Evolutionary conservation across 2,797 vertebrate species (phyloP).

Genomic region (Poeciliopsis presidionis): DNA sequence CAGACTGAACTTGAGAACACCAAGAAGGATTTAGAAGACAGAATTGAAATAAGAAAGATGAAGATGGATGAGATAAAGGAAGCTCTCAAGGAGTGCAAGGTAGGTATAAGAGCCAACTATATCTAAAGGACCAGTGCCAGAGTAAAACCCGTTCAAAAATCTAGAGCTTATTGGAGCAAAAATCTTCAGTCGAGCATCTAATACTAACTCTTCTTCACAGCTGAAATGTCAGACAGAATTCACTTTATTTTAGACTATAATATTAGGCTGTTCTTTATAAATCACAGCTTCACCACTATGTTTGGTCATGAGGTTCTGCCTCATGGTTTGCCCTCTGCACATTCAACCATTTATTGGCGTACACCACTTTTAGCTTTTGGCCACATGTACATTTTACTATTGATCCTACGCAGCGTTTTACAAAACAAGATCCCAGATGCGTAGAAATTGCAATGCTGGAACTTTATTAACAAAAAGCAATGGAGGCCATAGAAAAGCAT

Average conservation of each 20-base stretch:
- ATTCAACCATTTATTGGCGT: background rate
- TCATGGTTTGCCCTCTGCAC: too few relatives aligned
- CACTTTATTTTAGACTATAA: background rate
- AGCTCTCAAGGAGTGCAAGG: slow-evolving; percentile 42
- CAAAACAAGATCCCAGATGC: background rate
- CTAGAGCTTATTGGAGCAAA: background rate
- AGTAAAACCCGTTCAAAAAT: background rate
- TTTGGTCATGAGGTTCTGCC: too few relatives aligned
- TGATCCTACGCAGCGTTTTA: too few relatives aligned
- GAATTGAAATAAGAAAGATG: slow-evolving; percentile 28
- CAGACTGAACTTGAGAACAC: slow-evolving; percentile 50
- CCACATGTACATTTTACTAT: background rate
- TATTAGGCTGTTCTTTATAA: too few relatives aligned
- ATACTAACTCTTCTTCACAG: background rate
- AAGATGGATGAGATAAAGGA: slow-evolving; percentile 29
- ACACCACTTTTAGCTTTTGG: too few relatives aligned
- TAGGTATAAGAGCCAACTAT: slow-evolving; percentile 12
- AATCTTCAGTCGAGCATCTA: background rate
- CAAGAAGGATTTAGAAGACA: slow-evolving; percentile 27
- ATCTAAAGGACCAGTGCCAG: background rate
- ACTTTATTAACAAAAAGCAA: background rate
- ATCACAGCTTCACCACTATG: too few relatives aligned
- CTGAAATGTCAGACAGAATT: background rate
- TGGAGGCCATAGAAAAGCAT: background rate
- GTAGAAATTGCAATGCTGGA: background rate